phyloP scores from a whole-genome alignment of 2,113 vertebrate genomes.

The mouse (Mus musculus) region GRCm39 chr3:81229501-81230000 shows the following conservation, averaged over 20 bases:
- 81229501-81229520: background rate
- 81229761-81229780: background rate
- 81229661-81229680: background rate
- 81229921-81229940: background rate
- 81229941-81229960: background rate
- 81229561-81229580: background rate
- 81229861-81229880: background rate
- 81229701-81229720: background rate
- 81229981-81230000: background rate
- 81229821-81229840: background rate
- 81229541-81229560: too few species aligned
- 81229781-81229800: slow-evolving; percentile 6
- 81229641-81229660: background rate
- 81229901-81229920: slow-evolving; percentile 5
- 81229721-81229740: background rate
- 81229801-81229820: background rate
- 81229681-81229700: background rate
- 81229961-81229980: slow-evolving; percentile 38
- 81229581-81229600: background rate
- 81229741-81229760: background rate
- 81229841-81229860: slow-evolving; percentile 5
- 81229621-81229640: background rate
- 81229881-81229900: slow-evolving; percentile 18
- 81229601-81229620: background rate
- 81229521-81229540: background rate